Percentiles rank a stretch among this genome's conserved stretches.
phyloP scores from a whole-genome alignment of 2,888 invertebrate species.

The Megastigmus dorsalis region DNA sequence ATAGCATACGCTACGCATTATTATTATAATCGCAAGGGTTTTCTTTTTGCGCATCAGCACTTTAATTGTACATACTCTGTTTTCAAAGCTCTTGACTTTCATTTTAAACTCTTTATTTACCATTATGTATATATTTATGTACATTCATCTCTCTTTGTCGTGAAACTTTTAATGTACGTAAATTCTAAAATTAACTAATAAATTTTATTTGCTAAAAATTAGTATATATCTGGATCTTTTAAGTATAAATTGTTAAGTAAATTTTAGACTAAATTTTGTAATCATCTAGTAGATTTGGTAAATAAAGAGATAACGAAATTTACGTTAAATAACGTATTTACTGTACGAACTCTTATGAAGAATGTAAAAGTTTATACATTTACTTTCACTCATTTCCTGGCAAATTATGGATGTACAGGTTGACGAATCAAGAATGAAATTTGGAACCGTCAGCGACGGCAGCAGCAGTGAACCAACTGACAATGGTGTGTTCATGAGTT shows the following conservation, averaged over 20 bases:
- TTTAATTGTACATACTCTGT: background rate
- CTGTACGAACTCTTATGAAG: background rate
- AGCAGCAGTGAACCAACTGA: slow-evolving; percentile 60
- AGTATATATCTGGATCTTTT: no score
- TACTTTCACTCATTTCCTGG: slow-evolving; percentile 33
- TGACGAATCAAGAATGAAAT: slow-evolving; percentile 6
- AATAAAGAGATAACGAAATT: slow-evolving; percentile 33
- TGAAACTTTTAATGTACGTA: background rate
- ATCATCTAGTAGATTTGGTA: no score
- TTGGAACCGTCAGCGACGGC: slow-evolving; percentile 13
- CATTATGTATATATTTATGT: background rate
- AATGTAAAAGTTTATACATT: background rate
- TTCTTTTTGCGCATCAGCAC: no score
- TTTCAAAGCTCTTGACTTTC: no score
- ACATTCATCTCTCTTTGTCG: background rate
- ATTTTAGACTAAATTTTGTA: no score
- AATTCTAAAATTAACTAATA: slow-evolving; percentile 4
- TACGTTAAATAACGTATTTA: background rate
- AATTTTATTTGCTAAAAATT: no score
- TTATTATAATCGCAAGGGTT: no score
- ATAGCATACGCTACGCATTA: no score
- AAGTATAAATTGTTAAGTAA: no score
- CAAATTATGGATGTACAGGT: background rate
- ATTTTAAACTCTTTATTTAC: slow-evolving; percentile 24
- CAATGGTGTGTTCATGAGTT: slow-evolving; percentile 92